Percentiles rank a stretch among this genome's conserved stretches.
Conservation (phyloP, 2,113 vertebrate species). For the Halcyon malimbica region DNA sequence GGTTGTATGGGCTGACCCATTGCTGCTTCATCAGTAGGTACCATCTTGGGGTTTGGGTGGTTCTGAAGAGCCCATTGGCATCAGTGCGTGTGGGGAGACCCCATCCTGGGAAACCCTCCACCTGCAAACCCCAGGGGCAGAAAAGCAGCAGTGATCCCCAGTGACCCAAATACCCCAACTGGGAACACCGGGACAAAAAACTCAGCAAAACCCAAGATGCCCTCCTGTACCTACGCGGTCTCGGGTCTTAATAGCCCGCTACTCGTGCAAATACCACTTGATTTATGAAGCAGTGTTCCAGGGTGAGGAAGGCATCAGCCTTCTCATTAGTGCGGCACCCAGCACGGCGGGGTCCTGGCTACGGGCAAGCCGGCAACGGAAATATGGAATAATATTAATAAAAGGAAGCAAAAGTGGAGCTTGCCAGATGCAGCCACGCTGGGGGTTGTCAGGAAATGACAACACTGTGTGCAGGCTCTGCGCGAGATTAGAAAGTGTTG, state of each 20-base stretch:
- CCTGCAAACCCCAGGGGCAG: not conserved
- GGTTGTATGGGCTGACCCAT: not conserved
- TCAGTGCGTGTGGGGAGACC: accelerated
- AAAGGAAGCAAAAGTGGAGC: not conserved
- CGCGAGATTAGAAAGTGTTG: slow-evolving; percentile 1
- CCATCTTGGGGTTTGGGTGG: not conserved
- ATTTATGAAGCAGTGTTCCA: not conserved
- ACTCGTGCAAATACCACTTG: not conserved
- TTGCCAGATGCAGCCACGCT: not conserved
- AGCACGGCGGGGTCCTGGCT: not conserved
- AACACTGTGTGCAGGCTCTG: not conserved
- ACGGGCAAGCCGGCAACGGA: not conserved
- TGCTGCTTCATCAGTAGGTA: not conserved
- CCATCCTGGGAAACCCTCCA: accelerated
- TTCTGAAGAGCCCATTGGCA: not conserved
- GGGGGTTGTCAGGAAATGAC: slow-evolving; percentile 30
- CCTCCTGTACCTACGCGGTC: not conserved
- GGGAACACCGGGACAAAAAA: not conserved
- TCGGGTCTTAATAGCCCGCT: not conserved
- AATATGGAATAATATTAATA: not conserved
- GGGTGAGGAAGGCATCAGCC: not conserved
- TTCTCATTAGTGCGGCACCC: not conserved
- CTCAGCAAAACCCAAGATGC: not conserved
- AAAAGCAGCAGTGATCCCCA: not conserved
- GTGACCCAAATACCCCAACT: not conserved